Base-by-base conservation (phyloP, 2,113 vertebrate genomes). In the Budorcas taxicolor region DNA sequence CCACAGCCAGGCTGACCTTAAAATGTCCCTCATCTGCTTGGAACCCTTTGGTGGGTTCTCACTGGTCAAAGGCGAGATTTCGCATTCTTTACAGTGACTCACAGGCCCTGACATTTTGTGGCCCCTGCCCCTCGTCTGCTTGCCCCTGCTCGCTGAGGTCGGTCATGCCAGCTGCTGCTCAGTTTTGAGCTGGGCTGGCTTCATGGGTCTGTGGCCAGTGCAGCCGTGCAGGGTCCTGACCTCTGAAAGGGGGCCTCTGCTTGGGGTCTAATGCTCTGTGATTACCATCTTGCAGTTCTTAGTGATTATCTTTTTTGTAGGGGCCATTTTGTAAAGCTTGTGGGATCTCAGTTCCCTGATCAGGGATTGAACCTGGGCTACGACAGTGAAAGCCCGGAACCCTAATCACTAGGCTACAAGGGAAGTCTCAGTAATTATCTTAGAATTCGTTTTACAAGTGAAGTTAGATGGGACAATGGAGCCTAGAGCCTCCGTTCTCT, bases 211-310 rank as follows among this genome's bases (percentile, higher is more conserved):
- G 52, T 29, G 16, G 52, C 36, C 15, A 27, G 33, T 4, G 40
- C 50, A 7, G 50, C 16, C 10, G 0, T 64, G 21, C 4, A 25
- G 13, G 25, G 21, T 29, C 50, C 58, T 23, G 47, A 6, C 1
- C 36, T 60, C 29, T 15, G 52, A 58, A 27, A 43, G 29, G 15
- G 23, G 5, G 3, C 29, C 19, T 21, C 1, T 27, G 55, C 82
- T 17, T 53, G 40, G 47, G 31, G 55, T 33, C 60, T 76, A 60
- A 62, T 47, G 53, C 53, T 50, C 55, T 43, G 25, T 19, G 6
- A 6, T 40, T 17, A 1, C 55, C 62, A 4, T 25, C 60, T 84
- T 87, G 78, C 33, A 55, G 80, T 71, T 92, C 52, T 58, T 67
- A 58, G 33, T 53, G 33, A 52, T 52, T 21, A 81, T 33, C 9